These are phyloP conservation scores for Glaucopsyche alexis DNA, from an alignment of 2,888 invertebrate species.

Conservation along the genomic window DNA sequence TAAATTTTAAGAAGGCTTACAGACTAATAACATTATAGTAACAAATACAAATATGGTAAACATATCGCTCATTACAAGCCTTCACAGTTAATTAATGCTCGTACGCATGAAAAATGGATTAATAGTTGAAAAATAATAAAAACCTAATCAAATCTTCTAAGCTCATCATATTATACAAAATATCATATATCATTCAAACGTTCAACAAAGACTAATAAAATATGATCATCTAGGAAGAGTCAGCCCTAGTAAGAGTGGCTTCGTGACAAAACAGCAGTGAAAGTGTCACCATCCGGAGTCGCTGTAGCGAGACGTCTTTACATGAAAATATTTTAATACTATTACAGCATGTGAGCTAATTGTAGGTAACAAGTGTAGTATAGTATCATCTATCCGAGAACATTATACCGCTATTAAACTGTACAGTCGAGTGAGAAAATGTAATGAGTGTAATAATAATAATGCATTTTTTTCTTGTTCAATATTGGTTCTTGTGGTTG, in stretches of 20 bases:
- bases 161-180: too few species aligned
- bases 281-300: slow-evolving; percentile 57
- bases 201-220: background rate
- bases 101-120: too few species aligned
- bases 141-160: too few species aligned
- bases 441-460: background rate
- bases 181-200: too few species aligned
- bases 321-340: slow-evolving; percentile 61
- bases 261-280: slow-evolving; percentile 68
- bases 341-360: slow-evolving; percentile 54
- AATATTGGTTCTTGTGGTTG: background rate
- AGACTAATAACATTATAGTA: too few species aligned
- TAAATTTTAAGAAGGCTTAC: too few species aligned
- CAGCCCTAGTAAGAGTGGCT: slow-evolving; percentile 37
- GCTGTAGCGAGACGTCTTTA: slow-evolving; percentile 49
- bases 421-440: slow-evolving; percentile 23
- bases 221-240: background rate
- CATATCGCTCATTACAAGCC: too few species aligned
- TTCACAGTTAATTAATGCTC: too few species aligned
- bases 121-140: too few species aligned
- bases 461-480: background rate
- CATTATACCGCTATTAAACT: slow-evolving; percentile 10
- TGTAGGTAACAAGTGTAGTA: slow-evolving; percentile 44
- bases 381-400: slow-evolving; percentile 42
- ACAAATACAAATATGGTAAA: too few species aligned